Evolutionary conservation across 2,888 invertebrate genomes (phyloP).

Genomic region (Drosophila anomalata): DNA sequence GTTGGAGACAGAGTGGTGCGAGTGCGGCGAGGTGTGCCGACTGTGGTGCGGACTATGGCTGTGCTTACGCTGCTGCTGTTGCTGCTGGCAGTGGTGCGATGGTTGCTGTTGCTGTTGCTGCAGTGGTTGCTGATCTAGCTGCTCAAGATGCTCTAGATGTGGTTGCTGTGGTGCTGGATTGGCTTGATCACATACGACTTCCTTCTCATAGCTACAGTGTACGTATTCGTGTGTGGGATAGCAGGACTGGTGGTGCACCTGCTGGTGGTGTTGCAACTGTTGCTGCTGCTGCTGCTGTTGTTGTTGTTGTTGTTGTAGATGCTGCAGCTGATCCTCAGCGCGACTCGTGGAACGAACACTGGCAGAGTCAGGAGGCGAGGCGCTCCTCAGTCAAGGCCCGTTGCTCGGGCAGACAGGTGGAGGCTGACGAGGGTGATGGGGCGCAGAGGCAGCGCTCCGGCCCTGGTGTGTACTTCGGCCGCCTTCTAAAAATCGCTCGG

Average conservation of each 20-base stretch:
- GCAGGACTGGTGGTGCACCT: slow-evolving; percentile 61
- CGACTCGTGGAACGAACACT: slow-evolving; percentile 73
- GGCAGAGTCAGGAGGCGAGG: slow-evolving; percentile 88
- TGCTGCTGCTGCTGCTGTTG: slow-evolving; percentile 51
- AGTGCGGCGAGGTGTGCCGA: slow-evolving; percentile 75
- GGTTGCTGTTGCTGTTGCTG: slow-evolving; percentile 39
- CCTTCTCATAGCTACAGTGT: slow-evolving; percentile 83
- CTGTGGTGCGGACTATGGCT: slow-evolving; percentile 69
- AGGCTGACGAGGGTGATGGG: slow-evolving; percentile 85
- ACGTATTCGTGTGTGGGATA: slow-evolving; percentile 78
- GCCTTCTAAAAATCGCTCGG: slow-evolving; percentile 93
- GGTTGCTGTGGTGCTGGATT: slow-evolving; percentile 38
- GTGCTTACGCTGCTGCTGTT: slow-evolving; percentile 59
- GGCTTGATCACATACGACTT: slow-evolving; percentile 83
- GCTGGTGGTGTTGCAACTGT: slow-evolving; percentile 36
- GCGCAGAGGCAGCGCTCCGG: slow-evolving; percentile 87
- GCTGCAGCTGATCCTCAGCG: slow-evolving; percentile 63
- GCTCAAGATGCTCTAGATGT: neutral
- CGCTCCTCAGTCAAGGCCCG: slow-evolving; percentile 86
- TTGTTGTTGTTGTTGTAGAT: slow-evolving; percentile 46
- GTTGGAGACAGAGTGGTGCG: slow-evolving; percentile 46
- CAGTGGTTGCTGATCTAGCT: slow-evolving; percentile 58
- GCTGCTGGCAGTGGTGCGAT: slow-evolving; percentile 53
- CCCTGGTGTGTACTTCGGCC: slow-evolving; percentile 88
- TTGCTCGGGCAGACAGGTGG: slow-evolving; percentile 85